Conservation (phyloP, 2,888 invertebrate genomes). For the Trissolcus japonicus region DNA sequence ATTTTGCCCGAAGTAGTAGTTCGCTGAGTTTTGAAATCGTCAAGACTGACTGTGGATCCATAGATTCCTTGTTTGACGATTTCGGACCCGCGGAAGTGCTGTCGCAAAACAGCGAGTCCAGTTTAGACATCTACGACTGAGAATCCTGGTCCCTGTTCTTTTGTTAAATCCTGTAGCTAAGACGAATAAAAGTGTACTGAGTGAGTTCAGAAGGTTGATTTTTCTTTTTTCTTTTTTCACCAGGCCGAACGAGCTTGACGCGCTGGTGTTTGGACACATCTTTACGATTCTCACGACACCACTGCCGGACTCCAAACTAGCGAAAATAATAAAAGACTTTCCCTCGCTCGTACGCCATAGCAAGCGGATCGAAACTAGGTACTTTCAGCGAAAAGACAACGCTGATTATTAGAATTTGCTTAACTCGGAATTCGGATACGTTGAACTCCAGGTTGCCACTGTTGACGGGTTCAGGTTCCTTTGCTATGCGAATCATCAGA, state of each 20-base stretch:
- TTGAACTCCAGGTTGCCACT: constrained; percentile 66
- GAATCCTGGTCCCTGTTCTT: not conserved
- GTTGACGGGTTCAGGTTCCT: constrained; percentile 64
- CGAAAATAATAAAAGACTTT: constrained; percentile 87
- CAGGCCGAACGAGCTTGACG: constrained; percentile 96
- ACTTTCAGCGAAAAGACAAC: constrained; percentile 79
- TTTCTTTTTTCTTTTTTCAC: constrained; percentile 6
- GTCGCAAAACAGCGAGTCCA: constrained; percentile 33
- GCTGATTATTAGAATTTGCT: constrained; percentile 65
- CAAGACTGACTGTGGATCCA: constrained; percentile 50
- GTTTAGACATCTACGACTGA: constrained; percentile 2
- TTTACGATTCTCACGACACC: constrained; percentile 94
- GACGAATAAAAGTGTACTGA: not conserved
- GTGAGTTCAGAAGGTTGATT: not conserved
- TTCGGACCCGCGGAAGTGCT: constrained; percentile 60
- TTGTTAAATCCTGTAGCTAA: not conserved
- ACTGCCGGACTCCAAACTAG: constrained; percentile 88
- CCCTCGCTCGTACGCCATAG: constrained; percentile 88
- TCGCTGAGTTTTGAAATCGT: constrained; percentile 62
- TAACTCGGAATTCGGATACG: constrained; percentile 69
- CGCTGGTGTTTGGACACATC: constrained; percentile 97
- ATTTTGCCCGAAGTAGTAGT: constrained; percentile 51
- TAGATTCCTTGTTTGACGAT: constrained; percentile 63
- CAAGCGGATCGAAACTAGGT: constrained; percentile 88
- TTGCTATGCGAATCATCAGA: constrained; percentile 63